These are phyloP conservation scores for Sapayoa aenigma DNA, from an alignment of 2,113 vertebrate species.

Conservation along the genomic window DNA sequence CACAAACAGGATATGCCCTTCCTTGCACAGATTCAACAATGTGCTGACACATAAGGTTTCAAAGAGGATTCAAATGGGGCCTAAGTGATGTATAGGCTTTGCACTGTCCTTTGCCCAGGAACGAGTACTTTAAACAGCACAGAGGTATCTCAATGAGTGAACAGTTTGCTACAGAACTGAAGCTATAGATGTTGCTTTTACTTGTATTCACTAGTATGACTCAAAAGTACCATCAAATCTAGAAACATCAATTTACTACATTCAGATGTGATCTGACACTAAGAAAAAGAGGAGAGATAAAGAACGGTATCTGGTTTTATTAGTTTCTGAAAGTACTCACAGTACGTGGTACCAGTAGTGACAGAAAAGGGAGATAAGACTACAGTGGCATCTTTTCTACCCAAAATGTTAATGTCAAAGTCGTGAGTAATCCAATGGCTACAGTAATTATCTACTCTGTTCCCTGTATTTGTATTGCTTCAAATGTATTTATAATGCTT, in stretches of 20 bases:
- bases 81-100: not conserved
- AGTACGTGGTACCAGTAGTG: not conserved
- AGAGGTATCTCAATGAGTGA: not conserved
- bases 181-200: not conserved
- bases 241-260: not conserved
- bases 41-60: not conserved
- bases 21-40: not conserved
- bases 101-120: not conserved
- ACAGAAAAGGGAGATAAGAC: not conserved
- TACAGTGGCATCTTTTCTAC: not conserved
- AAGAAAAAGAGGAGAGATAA: not conserved
- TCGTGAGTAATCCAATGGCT: slow-evolving; percentile 6
- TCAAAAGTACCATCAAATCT: not conserved
- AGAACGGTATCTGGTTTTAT: not conserved
- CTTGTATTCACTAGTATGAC: not conserved
- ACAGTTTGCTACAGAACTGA: not conserved
- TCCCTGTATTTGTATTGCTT: not conserved
- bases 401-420: not conserved
- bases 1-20: not conserved
- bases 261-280: not conserved
- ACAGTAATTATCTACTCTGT: slow-evolving; percentile 2
- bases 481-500: slow-evolving; percentile 5
- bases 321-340: not conserved
- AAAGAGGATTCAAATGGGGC: not conserved
- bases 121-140: not conserved